Percentiles rank a stretch among this genome's conserved stretches.
Conservation (phyloP, 2,888 invertebrate species). For the Hydraecia micacea region DNA sequence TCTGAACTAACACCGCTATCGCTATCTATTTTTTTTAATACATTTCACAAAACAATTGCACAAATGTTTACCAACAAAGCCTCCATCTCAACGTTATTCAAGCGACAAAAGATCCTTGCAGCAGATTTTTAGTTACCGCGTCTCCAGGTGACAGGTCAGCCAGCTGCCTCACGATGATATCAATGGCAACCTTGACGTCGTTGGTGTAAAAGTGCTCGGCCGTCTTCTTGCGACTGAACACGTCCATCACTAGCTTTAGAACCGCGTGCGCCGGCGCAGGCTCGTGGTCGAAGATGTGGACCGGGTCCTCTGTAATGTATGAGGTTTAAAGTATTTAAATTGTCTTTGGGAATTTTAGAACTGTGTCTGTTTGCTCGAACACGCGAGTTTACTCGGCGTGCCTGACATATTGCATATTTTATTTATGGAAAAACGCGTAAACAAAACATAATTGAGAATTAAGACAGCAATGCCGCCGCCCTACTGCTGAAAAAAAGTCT, state of each 20-base stretch:
- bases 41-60: neutral
- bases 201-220: slow-evolving; percentile 98
- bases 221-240: slow-evolving; percentile 94
- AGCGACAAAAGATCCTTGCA: neutral
- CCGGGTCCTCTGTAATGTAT: slow-evolving; percentile 94
- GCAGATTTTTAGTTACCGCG: slow-evolving; percentile 86
- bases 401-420: neutral
- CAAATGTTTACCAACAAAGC: neutral
- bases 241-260: slow-evolving; percentile 96
- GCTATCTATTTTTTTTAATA: neutral
- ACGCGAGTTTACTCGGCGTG: no score
- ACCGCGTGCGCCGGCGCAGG: slow-evolving; percentile 95
- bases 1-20: neutral
- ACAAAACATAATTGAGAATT: neutral
- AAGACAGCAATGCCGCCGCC: neutral
- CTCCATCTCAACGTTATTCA: neutral
- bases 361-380: neutral
- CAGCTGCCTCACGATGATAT: slow-evolving; percentile 97
- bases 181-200: slow-evolving; percentile 97
- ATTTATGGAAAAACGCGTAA: neutral
- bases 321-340: neutral
- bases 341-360: neutral
- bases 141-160: slow-evolving; percentile 97
- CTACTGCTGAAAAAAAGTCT: no score
- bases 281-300: slow-evolving; percentile 95